phyloP scores from a whole-genome alignment of 2,888 invertebrate genomes.

The Zhuqinia jingwanae region DNA sequence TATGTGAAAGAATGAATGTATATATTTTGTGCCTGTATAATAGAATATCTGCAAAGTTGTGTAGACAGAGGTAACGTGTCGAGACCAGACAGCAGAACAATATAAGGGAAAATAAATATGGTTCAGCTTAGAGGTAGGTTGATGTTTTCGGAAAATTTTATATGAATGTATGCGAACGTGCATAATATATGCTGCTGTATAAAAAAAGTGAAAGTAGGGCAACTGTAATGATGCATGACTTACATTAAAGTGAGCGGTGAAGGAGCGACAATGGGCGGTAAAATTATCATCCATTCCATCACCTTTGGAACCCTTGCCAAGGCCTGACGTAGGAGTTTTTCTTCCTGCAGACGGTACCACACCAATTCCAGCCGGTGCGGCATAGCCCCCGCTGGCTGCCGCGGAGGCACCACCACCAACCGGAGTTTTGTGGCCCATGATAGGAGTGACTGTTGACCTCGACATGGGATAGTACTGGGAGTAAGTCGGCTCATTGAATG shows the following conservation, averaged over 20 bases:
- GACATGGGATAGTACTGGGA: slow-evolving; percentile 79
- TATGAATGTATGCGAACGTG: not conserved
- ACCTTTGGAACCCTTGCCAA: slow-evolving; percentile 80
- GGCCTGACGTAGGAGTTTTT: slow-evolving; percentile 78
- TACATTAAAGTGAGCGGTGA: slow-evolving; percentile 82
- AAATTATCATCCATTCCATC: slow-evolving; percentile 84
- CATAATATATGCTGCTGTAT: not conserved
- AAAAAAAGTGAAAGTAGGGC: slow-evolving; percentile 48
- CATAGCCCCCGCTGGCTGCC: slow-evolving; percentile 73
- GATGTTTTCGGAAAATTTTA: not conserved
- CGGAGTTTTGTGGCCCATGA: slow-evolving; percentile 73
- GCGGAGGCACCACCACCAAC: slow-evolving; percentile 54
- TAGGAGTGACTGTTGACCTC: slow-evolving; percentile 77
- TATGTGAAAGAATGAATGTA: not conserved
- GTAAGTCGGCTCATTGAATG: slow-evolving; percentile 78
- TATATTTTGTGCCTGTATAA: not conserved
- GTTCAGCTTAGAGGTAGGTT: not conserved
- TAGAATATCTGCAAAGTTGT: slow-evolving; percentile 1
- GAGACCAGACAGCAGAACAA: not conserved
- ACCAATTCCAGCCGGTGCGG: slow-evolving; percentile 76
- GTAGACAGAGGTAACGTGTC: slow-evolving; percentile 2
- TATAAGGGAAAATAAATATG: slow-evolving; percentile 13
- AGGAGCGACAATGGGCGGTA: slow-evolving; percentile 85
- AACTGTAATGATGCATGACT: slow-evolving; percentile 72
- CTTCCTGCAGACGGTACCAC: slow-evolving; percentile 74